Evolutionary conservation across 2,888 invertebrate species (phyloP).

Genomic region (Arctia plantaginis): DNA sequence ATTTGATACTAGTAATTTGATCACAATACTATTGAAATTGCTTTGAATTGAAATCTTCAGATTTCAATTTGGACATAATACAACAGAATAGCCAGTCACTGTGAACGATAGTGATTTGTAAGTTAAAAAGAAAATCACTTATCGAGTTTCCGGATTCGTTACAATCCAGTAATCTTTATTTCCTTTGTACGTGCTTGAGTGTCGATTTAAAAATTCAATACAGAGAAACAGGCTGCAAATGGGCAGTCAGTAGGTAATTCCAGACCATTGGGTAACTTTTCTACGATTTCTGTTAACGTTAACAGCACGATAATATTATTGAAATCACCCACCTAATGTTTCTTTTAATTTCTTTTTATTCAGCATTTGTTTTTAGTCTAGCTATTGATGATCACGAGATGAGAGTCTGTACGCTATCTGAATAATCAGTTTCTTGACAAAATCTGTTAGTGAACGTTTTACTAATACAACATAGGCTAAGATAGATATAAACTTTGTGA

Average conservation of each 20-base stretch:
- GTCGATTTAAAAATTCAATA: conserved; percentile 34
- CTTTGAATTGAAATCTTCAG: background rate
- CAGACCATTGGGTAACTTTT: background rate
- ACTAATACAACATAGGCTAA: too few relatives aligned
- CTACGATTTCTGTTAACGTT: background rate
- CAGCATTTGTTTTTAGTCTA: background rate
- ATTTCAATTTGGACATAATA: background rate
- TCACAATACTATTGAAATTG: background rate
- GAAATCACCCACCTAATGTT: background rate
- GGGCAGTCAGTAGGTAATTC: conserved; percentile 12
- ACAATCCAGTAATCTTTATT: conserved; percentile 28
- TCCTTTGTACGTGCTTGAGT: conserved; percentile 22
- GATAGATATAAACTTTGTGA: background rate
- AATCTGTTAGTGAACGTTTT: too few relatives aligned
- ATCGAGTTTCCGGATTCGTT: conserved; percentile 11
- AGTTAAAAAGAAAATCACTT: conserved; percentile 16
- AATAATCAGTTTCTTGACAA: too few relatives aligned
- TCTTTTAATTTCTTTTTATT: background rate
- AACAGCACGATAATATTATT: background rate
- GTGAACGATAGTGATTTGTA: background rate
- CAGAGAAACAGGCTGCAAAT: conserved; percentile 9
- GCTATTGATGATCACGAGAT: too few relatives aligned
- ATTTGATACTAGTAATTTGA: too few relatives aligned
- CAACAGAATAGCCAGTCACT: background rate
- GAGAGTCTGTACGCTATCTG: too few relatives aligned